Evolutionary conservation across 2,113 vertebrate species (phyloP).

Genomic region (Mastomys natalensis): DNA sequence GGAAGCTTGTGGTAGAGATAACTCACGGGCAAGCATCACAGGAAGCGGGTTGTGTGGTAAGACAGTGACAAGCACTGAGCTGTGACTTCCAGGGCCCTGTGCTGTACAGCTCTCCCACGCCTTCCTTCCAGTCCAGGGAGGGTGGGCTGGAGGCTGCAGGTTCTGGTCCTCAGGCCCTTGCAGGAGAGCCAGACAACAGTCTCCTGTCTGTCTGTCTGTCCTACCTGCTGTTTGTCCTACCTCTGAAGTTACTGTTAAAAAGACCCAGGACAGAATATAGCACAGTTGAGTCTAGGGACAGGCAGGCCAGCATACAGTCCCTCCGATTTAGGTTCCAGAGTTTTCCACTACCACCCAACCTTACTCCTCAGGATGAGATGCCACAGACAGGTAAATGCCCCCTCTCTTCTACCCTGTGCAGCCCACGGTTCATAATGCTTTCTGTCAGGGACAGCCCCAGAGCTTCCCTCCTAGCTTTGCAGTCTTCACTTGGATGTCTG

Average conservation of each 20-base stretch:
- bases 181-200: neutral
- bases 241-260: neutral
- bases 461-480: neutral
- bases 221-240: neutral
- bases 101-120: neutral
- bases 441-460: neutral
- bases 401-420: neutral
- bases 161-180: neutral
- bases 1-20: constrained; percentile 64
- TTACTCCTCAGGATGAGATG: neutral
- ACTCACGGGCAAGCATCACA: constrained; percentile 42
- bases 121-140: neutral
- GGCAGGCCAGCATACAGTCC: neutral
- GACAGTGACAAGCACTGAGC: constrained; percentile 9
- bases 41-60: constrained; percentile 78
- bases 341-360: neutral
- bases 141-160: neutral
- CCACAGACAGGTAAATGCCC: neutral
- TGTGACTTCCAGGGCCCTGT: neutral
- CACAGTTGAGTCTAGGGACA: neutral
- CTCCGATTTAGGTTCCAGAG: neutral
- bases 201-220: neutral
- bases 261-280: neutral
- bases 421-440: neutral
- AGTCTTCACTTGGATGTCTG: neutral